Evolutionary conservation across 2,113 vertebrate genomes (phyloP).

Genomic region (Acinonyx jubatus): DNA sequence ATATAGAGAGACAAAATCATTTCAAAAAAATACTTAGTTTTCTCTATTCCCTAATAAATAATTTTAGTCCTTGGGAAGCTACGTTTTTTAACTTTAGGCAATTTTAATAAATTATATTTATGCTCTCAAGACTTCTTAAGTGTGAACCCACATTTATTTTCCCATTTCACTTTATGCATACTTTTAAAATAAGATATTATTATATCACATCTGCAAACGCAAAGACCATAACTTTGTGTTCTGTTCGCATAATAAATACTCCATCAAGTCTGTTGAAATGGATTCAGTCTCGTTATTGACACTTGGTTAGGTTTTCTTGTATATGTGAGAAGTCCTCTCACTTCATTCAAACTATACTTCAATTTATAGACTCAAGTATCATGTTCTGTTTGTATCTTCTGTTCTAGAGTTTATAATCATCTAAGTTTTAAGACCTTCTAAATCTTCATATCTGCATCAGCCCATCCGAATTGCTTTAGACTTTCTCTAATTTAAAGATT

Average conservation of each 20-base stretch:
- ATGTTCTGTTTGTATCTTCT: background rate
- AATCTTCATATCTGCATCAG: background rate
- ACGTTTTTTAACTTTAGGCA: background rate
- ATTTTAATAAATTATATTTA: background rate
- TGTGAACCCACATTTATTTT: background rate
- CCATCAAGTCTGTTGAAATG: background rate
- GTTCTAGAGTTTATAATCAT: background rate
- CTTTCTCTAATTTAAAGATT: background rate
- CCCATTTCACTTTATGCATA: background rate
- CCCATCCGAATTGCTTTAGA: background rate
- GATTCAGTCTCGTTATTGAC: background rate
- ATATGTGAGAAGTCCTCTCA: background rate
- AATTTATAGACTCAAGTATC: background rate
- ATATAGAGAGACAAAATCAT: background rate
- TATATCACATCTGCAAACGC: background rate
- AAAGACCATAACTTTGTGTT: background rate
- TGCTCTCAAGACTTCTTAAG: background rate
- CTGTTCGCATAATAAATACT: background rate
- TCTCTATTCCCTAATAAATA: background rate
- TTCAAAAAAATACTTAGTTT: background rate
- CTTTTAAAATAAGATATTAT: background rate
- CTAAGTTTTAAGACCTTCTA: background rate
- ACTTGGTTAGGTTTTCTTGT: background rate
- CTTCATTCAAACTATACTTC: background rate
- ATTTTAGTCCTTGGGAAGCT: background rate